Base-by-base conservation (phyloP, 2,113 vertebrate genomes). In the Amphiprion percula region DNA sequence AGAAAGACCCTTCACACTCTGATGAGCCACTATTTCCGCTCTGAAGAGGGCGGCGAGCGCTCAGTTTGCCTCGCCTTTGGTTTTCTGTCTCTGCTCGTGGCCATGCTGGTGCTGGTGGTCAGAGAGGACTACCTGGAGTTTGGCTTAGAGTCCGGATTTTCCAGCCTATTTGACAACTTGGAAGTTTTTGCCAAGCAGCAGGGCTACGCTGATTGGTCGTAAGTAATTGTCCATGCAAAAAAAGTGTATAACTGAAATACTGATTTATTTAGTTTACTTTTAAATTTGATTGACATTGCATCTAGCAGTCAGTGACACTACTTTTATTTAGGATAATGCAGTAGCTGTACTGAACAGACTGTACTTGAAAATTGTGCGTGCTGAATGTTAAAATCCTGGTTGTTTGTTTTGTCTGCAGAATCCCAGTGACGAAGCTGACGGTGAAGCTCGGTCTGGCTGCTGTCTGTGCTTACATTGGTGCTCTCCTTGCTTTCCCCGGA, bases 41-140 rank as follows among this genome's bases (percentile, higher is more conserved):
- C 96, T 0, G 96, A 97, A 73, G 97, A 97, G 68, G 97, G 96
- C 0, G 98, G 98, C 0, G 98, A 99, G 93, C 96, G 98, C 62
- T 97, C 98, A 0, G 97, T 99, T 62, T 99, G 98, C 91, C 94
- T 99, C 17, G 93, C 94, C 77, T 98, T 96, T 0, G 97, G 96
- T 75, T 96, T 97, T 80, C 88, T 98, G 68, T 97, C 95, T 81
- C 95, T 99, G 58, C 95, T 99, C 0, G 90, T 99, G 11, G 97
- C 97, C 85, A 97, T 99, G 98, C 77, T 97, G 77, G 95, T 96
- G 61, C 94, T 98, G 78, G 95, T 97, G 47, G 91, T 98, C 46
- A 93, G 91, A 0, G 98, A 99, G 86, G 96, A 98, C 24, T 95
- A 94, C 58, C 91, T 99, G 70, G 98, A 99, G 92, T 98, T 99